Conservation (phyloP, 2,113 vertebrate species). For the Rallus limicola region DNA sequence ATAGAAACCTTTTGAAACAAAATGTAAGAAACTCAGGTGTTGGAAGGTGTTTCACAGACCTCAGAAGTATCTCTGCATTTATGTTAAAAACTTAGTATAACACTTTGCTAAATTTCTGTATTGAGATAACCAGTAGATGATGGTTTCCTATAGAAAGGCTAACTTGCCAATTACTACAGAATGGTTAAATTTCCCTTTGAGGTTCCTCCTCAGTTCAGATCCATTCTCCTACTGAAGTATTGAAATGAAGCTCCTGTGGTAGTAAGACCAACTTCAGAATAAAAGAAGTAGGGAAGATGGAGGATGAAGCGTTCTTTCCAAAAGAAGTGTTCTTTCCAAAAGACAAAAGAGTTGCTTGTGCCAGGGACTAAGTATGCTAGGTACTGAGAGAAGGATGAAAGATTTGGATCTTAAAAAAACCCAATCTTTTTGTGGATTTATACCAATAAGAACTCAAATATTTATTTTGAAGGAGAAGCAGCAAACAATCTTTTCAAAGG, state of each 20-base stretch:
- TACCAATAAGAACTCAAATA: background rate
- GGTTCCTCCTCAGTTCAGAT: background rate
- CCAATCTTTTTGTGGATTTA: background rate
- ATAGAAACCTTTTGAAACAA: background rate
- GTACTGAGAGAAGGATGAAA: background rate
- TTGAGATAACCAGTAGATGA: background rate
- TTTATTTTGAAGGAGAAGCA: background rate
- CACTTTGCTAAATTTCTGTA: background rate
- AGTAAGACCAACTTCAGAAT: background rate
- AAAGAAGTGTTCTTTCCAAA: background rate
- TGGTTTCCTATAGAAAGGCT: background rate
- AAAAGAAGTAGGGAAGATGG: background rate
- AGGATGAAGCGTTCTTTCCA: background rate
- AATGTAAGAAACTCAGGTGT: background rate
- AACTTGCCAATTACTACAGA: background rate
- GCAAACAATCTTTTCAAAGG: background rate
- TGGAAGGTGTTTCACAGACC: background rate
- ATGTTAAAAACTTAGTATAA: background rate
- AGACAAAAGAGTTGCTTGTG: background rate
- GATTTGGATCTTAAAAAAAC: background rate
- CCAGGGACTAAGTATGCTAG: background rate
- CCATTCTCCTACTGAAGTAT: background rate
- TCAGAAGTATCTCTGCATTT: background rate
- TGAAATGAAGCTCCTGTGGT: background rate
- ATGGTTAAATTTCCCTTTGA: background rate